These are phyloP conservation scores for Scaptomyza montana DNA, from an alignment of 1,140 invertebrate species.

Conservation along the genomic window DNA sequence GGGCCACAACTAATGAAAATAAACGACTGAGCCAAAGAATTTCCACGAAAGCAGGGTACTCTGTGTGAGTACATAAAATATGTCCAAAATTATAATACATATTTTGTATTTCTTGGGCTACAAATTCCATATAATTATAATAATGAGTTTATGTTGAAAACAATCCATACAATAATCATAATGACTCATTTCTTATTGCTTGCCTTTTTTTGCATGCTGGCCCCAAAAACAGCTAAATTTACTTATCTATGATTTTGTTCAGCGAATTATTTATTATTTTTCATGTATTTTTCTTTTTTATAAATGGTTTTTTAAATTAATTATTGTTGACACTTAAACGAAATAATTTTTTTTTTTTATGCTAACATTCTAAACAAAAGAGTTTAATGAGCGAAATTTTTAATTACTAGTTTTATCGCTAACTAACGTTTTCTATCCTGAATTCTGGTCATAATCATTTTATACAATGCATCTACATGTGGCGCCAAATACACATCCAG, in stretches of 20 bases:
- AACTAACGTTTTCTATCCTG: background rate
- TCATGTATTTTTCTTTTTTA: too few relatives aligned
- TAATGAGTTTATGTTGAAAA: background rate
- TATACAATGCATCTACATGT: slow-evolving; percentile 53
- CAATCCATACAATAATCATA: background rate
- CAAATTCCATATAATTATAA: background rate
- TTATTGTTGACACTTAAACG: too few relatives aligned
- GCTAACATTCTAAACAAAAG: too few relatives aligned
- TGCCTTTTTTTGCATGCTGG: too few relatives aligned
- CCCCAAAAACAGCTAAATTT: too few relatives aligned
- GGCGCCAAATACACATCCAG: slow-evolving; percentile 63
- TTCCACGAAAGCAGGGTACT: background rate
- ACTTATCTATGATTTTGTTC: too few relatives aligned
- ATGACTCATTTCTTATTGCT: too few relatives aligned
- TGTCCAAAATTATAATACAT: background rate
- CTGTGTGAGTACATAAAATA: background rate
- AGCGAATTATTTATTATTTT: too few relatives aligned
- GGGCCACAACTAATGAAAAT: slow-evolving; percentile 33
- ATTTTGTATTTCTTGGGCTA: background rate
- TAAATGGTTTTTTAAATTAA: too few relatives aligned
- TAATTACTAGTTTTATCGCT: too few relatives aligned
- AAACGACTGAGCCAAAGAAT: slow-evolving; percentile 8
- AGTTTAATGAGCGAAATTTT: too few relatives aligned
- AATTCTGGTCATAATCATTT: slow-evolving; percentile 42
- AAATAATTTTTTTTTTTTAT: too few relatives aligned